Base-by-base conservation (phyloP, 2,888 invertebrate genomes). In the Salticus scenicus region DNA sequence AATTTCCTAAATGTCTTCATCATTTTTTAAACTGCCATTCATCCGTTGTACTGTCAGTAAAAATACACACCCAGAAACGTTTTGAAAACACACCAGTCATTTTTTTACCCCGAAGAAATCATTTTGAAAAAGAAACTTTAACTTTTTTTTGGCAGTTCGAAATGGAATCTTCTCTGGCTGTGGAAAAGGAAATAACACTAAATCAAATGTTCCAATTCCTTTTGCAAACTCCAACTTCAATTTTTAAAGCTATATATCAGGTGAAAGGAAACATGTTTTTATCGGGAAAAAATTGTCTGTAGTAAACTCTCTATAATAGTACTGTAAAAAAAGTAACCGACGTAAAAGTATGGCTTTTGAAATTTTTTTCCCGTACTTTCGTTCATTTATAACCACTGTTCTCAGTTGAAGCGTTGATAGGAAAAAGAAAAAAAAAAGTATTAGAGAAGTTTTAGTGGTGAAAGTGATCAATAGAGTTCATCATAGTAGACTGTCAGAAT, bases 381-480 rank as follows among this genome's bases (percentile, higher is more conserved):
- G 64, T 41, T 72, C 72, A 79, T 79, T 72, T 66, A 79, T 79
- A 79, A 79, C 72, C 72, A 72, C 79, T 30, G 66, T 30, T 30
- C 0, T 14, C 4, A 17, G n/a, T 66, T 20, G 31, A 66, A 31
- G 30, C 66, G 31, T 31, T 24, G 37, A 30, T 7, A n/a, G 42
- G 20, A 30, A 20, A 24, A 64, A 42, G 24, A 31, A 67, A 67
- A 33, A 28, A 51, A 78, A 66, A 41, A 70, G 41, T 24, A 57
- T 1, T 4, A 57, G 42, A 47, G 57, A 57, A 57, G 14, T 57
- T 57, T 57, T 24, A 24, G 57, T 57, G 57, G 57, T 24, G 57
- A 24, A 24, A 37, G 47, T 81, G 81, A 81, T 81, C 81, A 81
- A 81, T 81, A 74, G 63, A 69, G 67, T 69, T 69, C 74, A 81